These are phyloP conservation scores for Agrypnia vestita DNA, from an alignment of 1,140 invertebrate genomes.

Conservation along the genomic window DNA sequence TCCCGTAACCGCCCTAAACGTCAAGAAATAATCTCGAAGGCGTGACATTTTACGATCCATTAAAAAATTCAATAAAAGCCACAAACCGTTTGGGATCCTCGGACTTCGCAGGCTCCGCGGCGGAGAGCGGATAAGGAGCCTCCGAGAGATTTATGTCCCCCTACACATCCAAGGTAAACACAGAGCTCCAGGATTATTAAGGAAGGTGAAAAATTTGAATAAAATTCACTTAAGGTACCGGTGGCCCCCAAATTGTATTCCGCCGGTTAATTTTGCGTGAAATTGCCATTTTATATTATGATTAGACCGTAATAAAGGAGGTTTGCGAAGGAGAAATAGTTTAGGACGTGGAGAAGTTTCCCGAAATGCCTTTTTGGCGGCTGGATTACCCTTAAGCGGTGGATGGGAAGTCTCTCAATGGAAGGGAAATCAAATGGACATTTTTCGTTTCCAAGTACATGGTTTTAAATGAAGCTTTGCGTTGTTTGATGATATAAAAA, in stretches of 20 bases:
- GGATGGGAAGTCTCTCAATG: neutral
- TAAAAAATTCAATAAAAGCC: too few relatives aligned
- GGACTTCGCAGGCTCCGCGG: neutral
- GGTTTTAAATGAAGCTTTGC: too few relatives aligned
- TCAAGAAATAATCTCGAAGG: too few relatives aligned
- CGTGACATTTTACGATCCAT: too few relatives aligned
- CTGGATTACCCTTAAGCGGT: neutral
- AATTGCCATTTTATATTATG: slow-evolving; percentile 54
- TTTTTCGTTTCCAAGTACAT: too few relatives aligned
- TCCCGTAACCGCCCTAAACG: too few relatives aligned
- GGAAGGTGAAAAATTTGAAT: slow-evolving; percentile 58
- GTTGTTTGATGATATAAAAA: too few relatives aligned
- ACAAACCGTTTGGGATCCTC: slow-evolving; percentile 6
- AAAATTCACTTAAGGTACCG: slow-evolving; percentile 55
- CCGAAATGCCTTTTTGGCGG: neutral
- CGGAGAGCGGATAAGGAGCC: slow-evolving; percentile 33
- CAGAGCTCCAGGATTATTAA: slow-evolving; percentile 52
- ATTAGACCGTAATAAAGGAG: slow-evolving; percentile 41
- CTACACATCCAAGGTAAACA: slow-evolving; percentile 54
- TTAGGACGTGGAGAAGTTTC: neutral
- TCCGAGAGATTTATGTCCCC: slow-evolving; percentile 49
- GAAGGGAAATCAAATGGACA: too few relatives aligned
- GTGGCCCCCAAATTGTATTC: slow-evolving; percentile 40
- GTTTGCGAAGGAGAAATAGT: neutral
- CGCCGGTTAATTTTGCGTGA: slow-evolving; percentile 55